Evolutionary conservation across 2,113 vertebrate species (phyloP).

Genomic region (Pachypanchax playfairii): DNA sequence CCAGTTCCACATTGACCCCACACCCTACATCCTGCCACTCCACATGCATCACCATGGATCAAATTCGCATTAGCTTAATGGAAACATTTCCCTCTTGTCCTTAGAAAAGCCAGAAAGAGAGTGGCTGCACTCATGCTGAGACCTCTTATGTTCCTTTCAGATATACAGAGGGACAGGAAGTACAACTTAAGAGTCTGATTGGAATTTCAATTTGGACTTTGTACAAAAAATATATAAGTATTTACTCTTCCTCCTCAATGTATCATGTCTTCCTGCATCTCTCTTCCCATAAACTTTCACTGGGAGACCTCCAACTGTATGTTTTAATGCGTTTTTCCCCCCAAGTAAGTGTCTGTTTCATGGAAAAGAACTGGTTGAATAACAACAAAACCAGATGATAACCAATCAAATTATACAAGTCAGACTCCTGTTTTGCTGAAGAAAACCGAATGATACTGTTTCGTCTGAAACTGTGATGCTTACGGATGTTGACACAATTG

Average conservation of each 20-base stretch:
- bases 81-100: constrained; percentile 58
- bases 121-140: constrained; percentile 37
- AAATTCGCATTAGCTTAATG: constrained; percentile 68
- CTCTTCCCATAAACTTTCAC: constrained; percentile 4
- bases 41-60: constrained; percentile 63
- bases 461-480: constrained; percentile 40
- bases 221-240: constrained; percentile 12
- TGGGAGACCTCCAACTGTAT: constrained; percentile 3
- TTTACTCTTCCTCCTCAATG: neutral
- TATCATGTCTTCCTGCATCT: constrained; percentile 24
- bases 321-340: neutral
- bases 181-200: constrained; percentile 63
- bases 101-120: constrained; percentile 41
- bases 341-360: constrained; percentile 14
- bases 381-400: constrained; percentile 7
- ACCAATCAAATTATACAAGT: constrained; percentile 3
- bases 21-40: constrained; percentile 53
- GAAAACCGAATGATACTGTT: constrained; percentile 23
- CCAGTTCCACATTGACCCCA: constrained; percentile 54
- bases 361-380: constrained; percentile 14
- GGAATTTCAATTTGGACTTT: constrained; percentile 48
- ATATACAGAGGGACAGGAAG: constrained; percentile 55
- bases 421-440: constrained; percentile 8
- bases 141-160: constrained; percentile 53
- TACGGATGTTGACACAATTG: constrained; percentile 47